These are phyloP conservation scores for Acrobasis consociella DNA, from an alignment of 2,888 invertebrate species.

Conservation along the genomic window DNA sequence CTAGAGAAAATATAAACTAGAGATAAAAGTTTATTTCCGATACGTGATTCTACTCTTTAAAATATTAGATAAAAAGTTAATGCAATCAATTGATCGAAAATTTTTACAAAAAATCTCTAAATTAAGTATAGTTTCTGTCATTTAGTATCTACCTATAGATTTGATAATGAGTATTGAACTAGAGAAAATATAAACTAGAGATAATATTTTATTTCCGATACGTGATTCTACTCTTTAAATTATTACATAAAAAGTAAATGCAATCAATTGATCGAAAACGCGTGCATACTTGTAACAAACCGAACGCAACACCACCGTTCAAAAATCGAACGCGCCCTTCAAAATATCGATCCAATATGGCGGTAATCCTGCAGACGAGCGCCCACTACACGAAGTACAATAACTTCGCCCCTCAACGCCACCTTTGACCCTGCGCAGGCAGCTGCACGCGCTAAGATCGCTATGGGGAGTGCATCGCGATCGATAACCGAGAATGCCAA, in stretches of 20 bases:
- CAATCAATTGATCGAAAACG: slow-evolving; percentile 10
- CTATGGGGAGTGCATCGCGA: slow-evolving; percentile 66
- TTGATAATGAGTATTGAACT: too few species aligned
- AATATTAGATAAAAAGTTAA: too few species aligned
- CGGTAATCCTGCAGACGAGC: slow-evolving; percentile 63
- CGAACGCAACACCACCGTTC: slow-evolving; percentile 18
- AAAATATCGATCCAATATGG: slow-evolving; percentile 57
- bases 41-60: too few species aligned
- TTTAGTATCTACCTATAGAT: too few species aligned
- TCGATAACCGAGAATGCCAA: slow-evolving; percentile 55
- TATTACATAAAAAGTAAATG: too few species aligned
- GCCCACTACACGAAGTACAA: slow-evolving; percentile 60
- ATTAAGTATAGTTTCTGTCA: too few species aligned
- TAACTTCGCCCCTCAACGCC: slow-evolving; percentile 58
- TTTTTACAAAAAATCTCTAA: too few species aligned
- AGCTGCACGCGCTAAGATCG: slow-evolving; percentile 72
- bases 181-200: too few species aligned
- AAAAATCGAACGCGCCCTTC: slow-evolving; percentile 25
- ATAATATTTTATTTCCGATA: too few species aligned
- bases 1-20: too few species aligned
- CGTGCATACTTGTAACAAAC: slow-evolving; percentile 1
- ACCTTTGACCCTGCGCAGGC: slow-evolving; percentile 78
- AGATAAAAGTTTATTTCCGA: too few species aligned
- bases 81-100: slow-evolving; percentile 5
- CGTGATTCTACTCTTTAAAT: too few species aligned